These are phyloP conservation scores for Apotomis turbidana DNA, from an alignment of 2,888 invertebrate genomes.

Conservation along the genomic window DNA sequence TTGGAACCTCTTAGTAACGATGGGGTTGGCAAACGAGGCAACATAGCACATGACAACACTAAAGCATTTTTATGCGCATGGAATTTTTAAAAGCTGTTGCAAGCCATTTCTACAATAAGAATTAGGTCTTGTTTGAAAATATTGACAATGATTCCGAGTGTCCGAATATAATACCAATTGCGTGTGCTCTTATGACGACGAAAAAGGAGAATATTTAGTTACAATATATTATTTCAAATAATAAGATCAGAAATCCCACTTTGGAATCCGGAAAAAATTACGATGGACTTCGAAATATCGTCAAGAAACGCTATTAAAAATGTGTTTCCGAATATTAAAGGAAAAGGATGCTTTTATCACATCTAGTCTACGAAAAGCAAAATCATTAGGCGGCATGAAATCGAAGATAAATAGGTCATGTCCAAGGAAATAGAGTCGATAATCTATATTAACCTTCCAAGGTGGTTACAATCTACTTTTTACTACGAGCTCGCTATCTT, in stretches of 20 bases:
- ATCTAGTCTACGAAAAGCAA: conserved; percentile 20
- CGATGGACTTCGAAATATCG: conserved; percentile 8
- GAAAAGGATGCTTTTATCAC: conserved; percentile 15
- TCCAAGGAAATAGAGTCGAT: too few relatives aligned
- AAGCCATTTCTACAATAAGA: conserved; percentile 1
- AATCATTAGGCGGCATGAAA: conserved; percentile 18
- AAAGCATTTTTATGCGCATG: conserved; percentile 13
- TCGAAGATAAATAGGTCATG: conserved; percentile 9
- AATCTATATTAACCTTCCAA: too few relatives aligned
- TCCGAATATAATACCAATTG: conserved; percentile 14
- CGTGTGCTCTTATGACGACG: conserved; percentile 12
- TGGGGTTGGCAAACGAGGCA: not conserved
- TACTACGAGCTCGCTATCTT: too few relatives aligned
- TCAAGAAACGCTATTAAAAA: conserved; percentile 15
- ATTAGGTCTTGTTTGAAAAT: not conserved
- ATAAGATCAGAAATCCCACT: not conserved
- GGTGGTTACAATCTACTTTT: too few relatives aligned
- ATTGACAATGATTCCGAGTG: conserved; percentile 6
- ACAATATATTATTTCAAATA: conserved; percentile 19
- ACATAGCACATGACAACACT: not conserved
- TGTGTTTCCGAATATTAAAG: conserved; percentile 7
- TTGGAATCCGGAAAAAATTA: not conserved
- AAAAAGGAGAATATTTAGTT: conserved; percentile 23
- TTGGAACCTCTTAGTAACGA: too few relatives aligned
- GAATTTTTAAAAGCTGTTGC: conserved; percentile 8